Evolutionary conservation across 2,113 vertebrate genomes (phyloP).

Genomic region (Acanthochromis polyacanthus): DNA sequence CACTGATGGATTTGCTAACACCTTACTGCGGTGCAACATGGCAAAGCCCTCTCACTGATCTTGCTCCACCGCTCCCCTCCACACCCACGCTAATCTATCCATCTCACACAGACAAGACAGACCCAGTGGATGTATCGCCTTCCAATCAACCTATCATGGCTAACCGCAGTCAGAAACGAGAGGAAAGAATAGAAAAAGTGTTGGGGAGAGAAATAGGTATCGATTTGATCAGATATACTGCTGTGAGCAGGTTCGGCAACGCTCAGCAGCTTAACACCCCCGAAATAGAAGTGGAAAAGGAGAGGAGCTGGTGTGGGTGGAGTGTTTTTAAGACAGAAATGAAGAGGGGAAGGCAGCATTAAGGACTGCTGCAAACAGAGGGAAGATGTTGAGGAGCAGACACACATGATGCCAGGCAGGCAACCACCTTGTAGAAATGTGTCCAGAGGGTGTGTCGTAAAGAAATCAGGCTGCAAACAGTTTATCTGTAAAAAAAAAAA

Average conservation of each 20-base stretch:
- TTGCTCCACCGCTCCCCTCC: not conserved
- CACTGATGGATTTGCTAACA: slow-evolving; percentile 65
- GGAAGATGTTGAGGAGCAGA: slow-evolving; percentile 7
- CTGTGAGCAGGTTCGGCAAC: slow-evolving; percentile 53
- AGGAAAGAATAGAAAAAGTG: slow-evolving; percentile 49
- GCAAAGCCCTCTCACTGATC: slow-evolving; percentile 45
- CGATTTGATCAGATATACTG: slow-evolving; percentile 73
- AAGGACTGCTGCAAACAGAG: slow-evolving; percentile 12
- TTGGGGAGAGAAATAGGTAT: slow-evolving; percentile 66
- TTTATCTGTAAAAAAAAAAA: slow-evolving; percentile 1
- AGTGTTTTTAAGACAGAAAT: slow-evolving; percentile 46
- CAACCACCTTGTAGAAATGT: not conserved
- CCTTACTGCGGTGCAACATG: slow-evolving; percentile 37
- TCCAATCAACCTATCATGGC: slow-evolving; percentile 68
- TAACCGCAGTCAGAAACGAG: slow-evolving; percentile 48
- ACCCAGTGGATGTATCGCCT: slow-evolving; percentile 57
- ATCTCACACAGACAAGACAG: slow-evolving; percentile 58
- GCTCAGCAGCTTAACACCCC: slow-evolving; percentile 66
- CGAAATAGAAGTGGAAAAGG: slow-evolving; percentile 44
- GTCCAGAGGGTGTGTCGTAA: not conserved
- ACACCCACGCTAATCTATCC: slow-evolving; percentile 51
- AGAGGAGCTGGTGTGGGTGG: slow-evolving; percentile 49
- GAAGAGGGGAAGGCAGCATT: slow-evolving; percentile 8
- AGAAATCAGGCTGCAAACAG: slow-evolving; percentile 6
- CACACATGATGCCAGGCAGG: not conserved